These are phyloP conservation scores for Lepus europaeus DNA, from an alignment of 2,113 vertebrate genomes.

Conservation along the genomic window DNA sequence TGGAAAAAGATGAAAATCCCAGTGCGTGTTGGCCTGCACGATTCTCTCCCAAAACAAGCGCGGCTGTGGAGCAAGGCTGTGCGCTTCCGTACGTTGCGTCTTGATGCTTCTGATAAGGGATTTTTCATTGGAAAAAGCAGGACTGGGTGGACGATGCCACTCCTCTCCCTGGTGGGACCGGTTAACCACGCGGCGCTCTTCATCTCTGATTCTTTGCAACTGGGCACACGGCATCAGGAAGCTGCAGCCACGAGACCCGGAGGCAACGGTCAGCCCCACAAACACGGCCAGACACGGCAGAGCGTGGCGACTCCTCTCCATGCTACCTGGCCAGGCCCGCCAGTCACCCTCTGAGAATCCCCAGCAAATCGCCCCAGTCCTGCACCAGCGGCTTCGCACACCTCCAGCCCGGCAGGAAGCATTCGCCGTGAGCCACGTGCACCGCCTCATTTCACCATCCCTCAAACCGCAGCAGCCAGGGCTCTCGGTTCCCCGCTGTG, in stretches of 20 bases:
- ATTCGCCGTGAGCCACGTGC: background rate
- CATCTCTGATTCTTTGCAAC: background rate
- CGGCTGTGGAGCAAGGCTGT: background rate
- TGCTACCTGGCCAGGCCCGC: no score
- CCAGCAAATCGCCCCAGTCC: background rate
- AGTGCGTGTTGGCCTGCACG: no score
- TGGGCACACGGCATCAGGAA: background rate
- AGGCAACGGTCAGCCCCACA: background rate
- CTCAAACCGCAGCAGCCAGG: accelerated
- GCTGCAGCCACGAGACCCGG: background rate
- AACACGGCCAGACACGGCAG: no score
- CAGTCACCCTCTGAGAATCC: no score
- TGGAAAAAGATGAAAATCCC: background rate
- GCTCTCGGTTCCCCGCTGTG: background rate
- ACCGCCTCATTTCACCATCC: background rate
- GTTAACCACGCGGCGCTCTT: background rate
- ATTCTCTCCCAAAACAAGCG: background rate
- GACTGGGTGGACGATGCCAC: background rate
- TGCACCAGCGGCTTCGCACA: no score
- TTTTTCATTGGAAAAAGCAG: background rate
- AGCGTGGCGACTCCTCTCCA: background rate
- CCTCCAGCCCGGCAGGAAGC: background rate
- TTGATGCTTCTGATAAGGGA: background rate
- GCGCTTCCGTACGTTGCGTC: background rate
- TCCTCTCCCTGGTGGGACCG: background rate